These are phyloP conservation scores for Quadroppia sp. DNA, from an alignment of 2,888 invertebrate genomes.

Conservation along the genomic window DNA sequence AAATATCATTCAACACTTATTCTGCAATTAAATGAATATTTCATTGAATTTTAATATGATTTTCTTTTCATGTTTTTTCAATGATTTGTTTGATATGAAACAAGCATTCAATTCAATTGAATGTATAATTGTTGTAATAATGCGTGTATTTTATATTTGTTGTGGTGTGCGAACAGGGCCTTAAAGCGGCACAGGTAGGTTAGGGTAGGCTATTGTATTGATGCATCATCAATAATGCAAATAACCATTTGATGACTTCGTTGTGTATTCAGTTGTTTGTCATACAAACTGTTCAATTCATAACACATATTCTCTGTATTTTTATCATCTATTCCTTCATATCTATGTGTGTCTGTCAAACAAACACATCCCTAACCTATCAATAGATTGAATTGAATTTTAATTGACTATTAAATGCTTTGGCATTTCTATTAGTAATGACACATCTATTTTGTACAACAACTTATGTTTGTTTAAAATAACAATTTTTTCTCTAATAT, in stretches of 20 bases:
- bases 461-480: too few species aligned
- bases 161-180: background rate
- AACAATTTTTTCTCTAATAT: too few species aligned
- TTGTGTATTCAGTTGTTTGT: constrained; percentile 12
- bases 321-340: background rate
- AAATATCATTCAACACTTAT: too few species aligned
- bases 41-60: too few species aligned
- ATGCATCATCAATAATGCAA: constrained; percentile 33
- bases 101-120: background rate
- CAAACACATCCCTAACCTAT: background rate
- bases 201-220: too few species aligned
- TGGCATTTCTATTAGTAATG: background rate
- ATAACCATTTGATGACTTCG: background rate
- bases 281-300: constrained; percentile 12
- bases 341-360: background rate
- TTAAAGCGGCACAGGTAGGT: background rate
- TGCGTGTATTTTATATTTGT: background rate
- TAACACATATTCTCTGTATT: background rate
- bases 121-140: background rate
- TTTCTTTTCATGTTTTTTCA: too few species aligned
- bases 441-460: background rate
- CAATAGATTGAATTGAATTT: background rate
- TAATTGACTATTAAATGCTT: background rate
- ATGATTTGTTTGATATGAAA: background rate
- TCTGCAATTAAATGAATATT: background rate